Conservation (phyloP, 2,888 invertebrate species). For the Apantesis nais region DNA sequence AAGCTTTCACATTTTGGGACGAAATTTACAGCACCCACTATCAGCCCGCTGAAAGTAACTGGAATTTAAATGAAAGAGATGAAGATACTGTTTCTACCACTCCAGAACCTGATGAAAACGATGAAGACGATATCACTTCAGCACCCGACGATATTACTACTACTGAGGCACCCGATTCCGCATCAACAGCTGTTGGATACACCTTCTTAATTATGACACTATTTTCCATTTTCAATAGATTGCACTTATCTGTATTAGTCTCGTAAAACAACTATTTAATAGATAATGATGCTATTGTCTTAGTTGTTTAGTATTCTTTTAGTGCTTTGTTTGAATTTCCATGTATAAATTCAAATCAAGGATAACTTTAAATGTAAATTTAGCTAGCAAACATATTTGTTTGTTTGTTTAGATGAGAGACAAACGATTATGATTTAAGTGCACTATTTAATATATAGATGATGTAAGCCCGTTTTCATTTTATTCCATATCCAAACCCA, state of each 20-base stretch:
- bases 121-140: conserved; percentile 11
- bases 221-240: conserved; percentile 61
- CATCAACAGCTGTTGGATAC: conserved; percentile 64
- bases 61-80: conserved; percentile 54
- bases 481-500: not conserved
- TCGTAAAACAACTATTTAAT: conserved; percentile 55
- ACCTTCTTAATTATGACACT: conserved; percentile 66
- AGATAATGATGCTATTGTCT: conserved; percentile 42
- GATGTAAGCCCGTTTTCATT: too few species aligned
- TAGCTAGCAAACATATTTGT: not conserved
- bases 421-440: not conserved
- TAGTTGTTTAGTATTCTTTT: conserved; percentile 19
- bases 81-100: conserved; percentile 48
- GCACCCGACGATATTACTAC: conserved; percentile 29
- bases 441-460: not conserved
- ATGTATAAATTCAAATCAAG: conserved; percentile 44
- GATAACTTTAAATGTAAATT: not conserved
- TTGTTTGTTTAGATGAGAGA: too few species aligned
- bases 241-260: conserved; percentile 59
- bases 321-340: conserved; percentile 43
- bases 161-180: conserved; percentile 51
- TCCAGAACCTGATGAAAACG: not conserved
- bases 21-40: conserved; percentile 65
- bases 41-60: conserved; percentile 66
- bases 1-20: conserved; percentile 66